Conservation (phyloP, 2,113 vertebrate genomes). For the Rhea pennata region DNA sequence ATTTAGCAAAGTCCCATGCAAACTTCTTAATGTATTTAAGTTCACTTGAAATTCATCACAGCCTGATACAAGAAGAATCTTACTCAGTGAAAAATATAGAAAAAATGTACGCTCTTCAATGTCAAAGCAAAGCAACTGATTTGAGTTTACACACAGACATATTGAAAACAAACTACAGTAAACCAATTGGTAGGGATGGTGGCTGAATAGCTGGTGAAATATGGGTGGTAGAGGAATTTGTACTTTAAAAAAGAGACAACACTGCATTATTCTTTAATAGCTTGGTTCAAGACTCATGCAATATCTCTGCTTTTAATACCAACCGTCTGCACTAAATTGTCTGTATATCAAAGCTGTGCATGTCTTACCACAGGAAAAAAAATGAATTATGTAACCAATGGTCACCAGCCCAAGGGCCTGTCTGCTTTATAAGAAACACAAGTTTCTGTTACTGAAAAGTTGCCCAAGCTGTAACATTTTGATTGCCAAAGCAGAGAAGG, state of each 20-base stretch:
- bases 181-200: background rate
- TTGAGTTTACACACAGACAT: background rate
- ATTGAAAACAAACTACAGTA: background rate
- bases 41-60: background rate
- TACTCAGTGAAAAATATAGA: background rate
- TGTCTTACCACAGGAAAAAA: background rate
- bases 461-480: background rate
- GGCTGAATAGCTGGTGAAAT: background rate
- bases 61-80: background rate
- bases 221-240: background rate
- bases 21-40: background rate
- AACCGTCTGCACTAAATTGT: background rate
- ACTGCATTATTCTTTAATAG: background rate
- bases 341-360: background rate
- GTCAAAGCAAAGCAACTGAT: background rate
- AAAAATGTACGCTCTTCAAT: background rate
- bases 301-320: background rate
- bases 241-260: slow-evolving; percentile 1
- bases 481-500: background rate
- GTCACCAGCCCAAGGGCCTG: background rate
- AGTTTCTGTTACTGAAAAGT: background rate
- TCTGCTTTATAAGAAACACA: background rate
- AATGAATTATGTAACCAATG: background rate
- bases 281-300: background rate
- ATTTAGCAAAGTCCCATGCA: background rate